phyloP scores from a whole-genome alignment of 2,797 vertebrate species.

The Scolopax bukidnonensis region DNA sequence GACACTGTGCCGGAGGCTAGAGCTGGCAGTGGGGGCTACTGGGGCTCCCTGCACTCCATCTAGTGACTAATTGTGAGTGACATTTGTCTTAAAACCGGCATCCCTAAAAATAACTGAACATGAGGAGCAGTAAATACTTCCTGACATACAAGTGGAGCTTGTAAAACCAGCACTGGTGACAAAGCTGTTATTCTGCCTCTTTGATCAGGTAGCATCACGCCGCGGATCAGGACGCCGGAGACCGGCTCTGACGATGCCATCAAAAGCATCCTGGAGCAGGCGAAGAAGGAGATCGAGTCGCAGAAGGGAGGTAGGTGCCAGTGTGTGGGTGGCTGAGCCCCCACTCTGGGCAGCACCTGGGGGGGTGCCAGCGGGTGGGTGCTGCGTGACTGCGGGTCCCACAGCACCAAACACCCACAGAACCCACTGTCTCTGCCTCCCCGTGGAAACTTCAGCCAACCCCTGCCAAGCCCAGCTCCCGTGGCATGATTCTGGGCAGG shows the following conservation, averaged over 20 bases:
- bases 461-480: neutral
- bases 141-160: neutral
- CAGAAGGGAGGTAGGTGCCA: slow-evolving; percentile 88
- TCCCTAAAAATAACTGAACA: slow-evolving; percentile 42
- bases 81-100: slow-evolving; percentile 4
- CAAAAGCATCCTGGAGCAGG: slow-evolving; percentile 98
- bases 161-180: slow-evolving; percentile 4
- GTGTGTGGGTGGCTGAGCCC: neutral
- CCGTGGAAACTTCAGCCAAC: neutral
- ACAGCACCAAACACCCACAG: accelerated
- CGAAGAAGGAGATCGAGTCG: slow-evolving; percentile 98
- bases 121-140: slow-evolving; percentile 1
- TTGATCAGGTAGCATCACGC: slow-evolving; percentile 96
- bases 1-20: neutral
- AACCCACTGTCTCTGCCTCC: neutral
- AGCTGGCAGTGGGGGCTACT: neutral
- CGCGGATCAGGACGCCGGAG: slow-evolving; percentile 97
- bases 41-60: neutral
- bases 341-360: neutral
- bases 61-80: neutral
- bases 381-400: neutral
- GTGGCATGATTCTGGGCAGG: accelerated
- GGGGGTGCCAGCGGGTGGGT: neutral
- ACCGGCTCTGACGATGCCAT: slow-evolving; percentile 98
- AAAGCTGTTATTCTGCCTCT: slow-evolving; percentile 44